Evolutionary conservation across 2,797 vertebrate genomes (phyloP), one percentile per base, ranked within the genome.

Genomic region (Bovichtus diacanthus): DNA sequence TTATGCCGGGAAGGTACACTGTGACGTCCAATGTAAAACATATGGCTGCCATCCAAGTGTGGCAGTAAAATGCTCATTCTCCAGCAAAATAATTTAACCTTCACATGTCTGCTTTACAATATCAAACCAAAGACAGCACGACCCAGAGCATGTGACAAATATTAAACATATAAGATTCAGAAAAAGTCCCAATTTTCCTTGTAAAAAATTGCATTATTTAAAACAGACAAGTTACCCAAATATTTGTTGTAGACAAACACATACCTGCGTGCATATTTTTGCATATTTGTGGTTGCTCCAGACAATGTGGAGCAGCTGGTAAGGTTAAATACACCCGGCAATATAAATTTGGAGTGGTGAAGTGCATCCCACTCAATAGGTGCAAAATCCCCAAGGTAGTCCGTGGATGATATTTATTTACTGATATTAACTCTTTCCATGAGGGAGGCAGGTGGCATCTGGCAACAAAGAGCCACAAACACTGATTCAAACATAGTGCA

Each of bases 271-370:
- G 75, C 72, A 86, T 87, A 72, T 71, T 80, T 88, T 83, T 78
- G 83, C 76, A 90, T 91, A 69, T 82, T 86, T 88, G 62, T 34
- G 43, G 59, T 62, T 38, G 41, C 44, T 54, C 74, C 74, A 84
- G 82, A 76, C 74, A 74, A 75, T 76, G 60, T 78, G 71, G 78
- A 78, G 83, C 78, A 84, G 81, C 86, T 83, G 81, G 58, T 78
- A 27, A 63, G 74, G 78, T 84, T 76, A 80, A 70, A 77, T 72
- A 38, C 63, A 79, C 60, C 60, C 44, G 27, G 50, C 66, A 38
- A 54, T 59, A 70, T 76, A 81, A 70, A 19, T 78, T 69, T 51
- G 23, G 13, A 70, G 68, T 66, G 69, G 77, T 70, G 64, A 77
- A 89, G 81, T 78, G 72, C 59, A 46, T 79, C 82, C 66, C 76